Conservation (phyloP, 2,113 vertebrate genomes). For the Kobus ellipsiprymnus region DNA sequence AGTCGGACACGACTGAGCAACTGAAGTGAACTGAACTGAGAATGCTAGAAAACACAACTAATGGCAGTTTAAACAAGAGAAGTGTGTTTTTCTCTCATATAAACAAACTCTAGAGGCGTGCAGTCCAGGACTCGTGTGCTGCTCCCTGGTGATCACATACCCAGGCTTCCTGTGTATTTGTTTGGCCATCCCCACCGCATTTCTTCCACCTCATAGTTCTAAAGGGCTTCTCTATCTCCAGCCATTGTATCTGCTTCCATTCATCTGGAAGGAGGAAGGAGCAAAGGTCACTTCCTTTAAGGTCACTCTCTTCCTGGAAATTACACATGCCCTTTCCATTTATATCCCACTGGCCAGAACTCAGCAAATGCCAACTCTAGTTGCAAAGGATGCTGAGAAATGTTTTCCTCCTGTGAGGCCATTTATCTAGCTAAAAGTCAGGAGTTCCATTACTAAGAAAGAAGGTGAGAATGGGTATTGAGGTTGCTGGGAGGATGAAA, state of each 20-base stretch:
- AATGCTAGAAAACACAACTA: neutral
- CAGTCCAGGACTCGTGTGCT: neutral
- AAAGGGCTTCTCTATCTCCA: neutral
- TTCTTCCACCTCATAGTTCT: neutral
- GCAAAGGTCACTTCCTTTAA: neutral
- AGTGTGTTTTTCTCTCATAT: neutral
- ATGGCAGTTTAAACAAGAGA: neutral
- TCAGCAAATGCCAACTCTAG: neutral
- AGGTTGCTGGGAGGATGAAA: neutral
- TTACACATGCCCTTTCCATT: neutral
- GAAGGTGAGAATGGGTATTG: neutral
- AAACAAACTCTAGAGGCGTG: neutral
- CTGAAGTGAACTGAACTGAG: neutral
- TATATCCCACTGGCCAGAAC: neutral
- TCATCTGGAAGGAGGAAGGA: neutral
- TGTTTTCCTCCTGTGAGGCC: neutral
- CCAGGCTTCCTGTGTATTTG: neutral
- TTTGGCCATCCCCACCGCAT: neutral
- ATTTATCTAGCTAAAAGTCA: neutral
- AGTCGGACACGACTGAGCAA: rapidly evolving
- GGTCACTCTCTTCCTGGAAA: neutral
- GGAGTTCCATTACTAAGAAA: neutral
- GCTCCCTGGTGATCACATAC: neutral
- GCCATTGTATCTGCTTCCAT: neutral
- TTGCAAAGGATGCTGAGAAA: neutral